Base-by-base conservation (phyloP, 2,113 vertebrate genomes). In the Sinocyclocheilus grahami region DNA sequence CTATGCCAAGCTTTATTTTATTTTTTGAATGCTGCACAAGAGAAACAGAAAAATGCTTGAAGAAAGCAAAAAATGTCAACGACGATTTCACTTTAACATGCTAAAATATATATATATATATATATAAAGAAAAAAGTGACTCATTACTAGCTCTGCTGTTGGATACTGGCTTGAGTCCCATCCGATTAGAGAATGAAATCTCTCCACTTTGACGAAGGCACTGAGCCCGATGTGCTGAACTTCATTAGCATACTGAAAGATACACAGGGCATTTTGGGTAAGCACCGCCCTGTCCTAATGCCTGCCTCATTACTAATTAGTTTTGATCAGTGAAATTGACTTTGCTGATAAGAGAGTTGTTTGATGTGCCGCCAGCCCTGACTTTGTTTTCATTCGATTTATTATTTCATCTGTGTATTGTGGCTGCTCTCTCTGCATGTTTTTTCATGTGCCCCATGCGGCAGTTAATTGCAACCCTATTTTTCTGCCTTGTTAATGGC, bases 251-350 rank as follows among this genome's bases (percentile, higher is more conserved):
- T 53, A 39, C 9, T 13, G 46, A 65, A 67, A 16, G 24, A 63
- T 60, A 53, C 48, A 27, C 27, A 6, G 24, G 39, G 30, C 1
- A 12, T 84, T 37, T 27, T 81, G 67, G 18, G 39, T 11, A 63
- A 46, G 67, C 55, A 63, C 37, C 27, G 20, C 37, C 79, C 77
- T 22, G 30, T 30, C 78, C 74, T 46, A 85, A 55, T 72, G 24
- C 48, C 20, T 77, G 71, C 87, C 51, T 82, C 60, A 42, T 60
- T 16, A 46, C 51, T 87, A 84, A 88, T 86, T 88, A 86, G 76
- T 86, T 84, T 39, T 81, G 82, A 84, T 84, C 78, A 84, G 75
- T 80, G 46, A 86, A 80, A 84, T 65, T 84, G 85, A 80, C 85
- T 80, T 84, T 37, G 33, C 67, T 74, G 85, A 81, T 88, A 83